Evolutionary conservation across 2,797 vertebrate genomes (phyloP), one percentile per base, ranked within the genome.

Genomic region (Acanthurus tractus): DNA sequence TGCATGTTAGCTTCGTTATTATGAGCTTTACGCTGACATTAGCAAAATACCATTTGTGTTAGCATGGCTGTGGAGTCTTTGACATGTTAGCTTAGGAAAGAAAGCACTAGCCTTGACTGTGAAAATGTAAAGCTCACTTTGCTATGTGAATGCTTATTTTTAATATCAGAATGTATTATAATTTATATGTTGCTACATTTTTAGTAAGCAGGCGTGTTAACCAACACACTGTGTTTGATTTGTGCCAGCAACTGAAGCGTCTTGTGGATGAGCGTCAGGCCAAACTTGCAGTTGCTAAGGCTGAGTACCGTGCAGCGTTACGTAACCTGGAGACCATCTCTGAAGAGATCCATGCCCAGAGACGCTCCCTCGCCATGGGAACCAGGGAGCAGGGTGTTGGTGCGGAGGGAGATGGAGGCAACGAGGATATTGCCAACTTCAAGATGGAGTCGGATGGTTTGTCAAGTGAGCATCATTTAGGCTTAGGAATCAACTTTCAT

Each of bases 251-350:
- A 96, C 91, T 98, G 66, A 99, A 99, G 92, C 96, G 93, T 36
- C 95, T 92, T 0, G 98, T 99, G 81, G 98, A 99, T 1, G 97
- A 99, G 65, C 94, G 96, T 53, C 98, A 99, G 90, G 93, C 95
- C 75, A 98, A 97, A 63, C 93, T 99, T 58, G 92, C 94, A 34
- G 88, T 94, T 40, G 97, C 98, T 0, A 99, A 99, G 66, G 95
- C 96, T 0, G 96, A 98, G 78, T 99, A 99, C 76, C 96, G 97
- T 69, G 91, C 96, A 0, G 97, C 98, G 0, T 89, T 99, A 54
- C 96, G 96, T 82, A 98, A 96, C 82, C 93, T 99, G 53, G 98
- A 99, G 92, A 96, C 94, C 94, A 99, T 99, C 91, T 99, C 98
- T 0, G 97, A 99, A 8, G 98, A 99, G 95, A 99, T 99, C 73